Conservation (phyloP, 2,888 invertebrate species). For the Scaeva pyrastri region DNA sequence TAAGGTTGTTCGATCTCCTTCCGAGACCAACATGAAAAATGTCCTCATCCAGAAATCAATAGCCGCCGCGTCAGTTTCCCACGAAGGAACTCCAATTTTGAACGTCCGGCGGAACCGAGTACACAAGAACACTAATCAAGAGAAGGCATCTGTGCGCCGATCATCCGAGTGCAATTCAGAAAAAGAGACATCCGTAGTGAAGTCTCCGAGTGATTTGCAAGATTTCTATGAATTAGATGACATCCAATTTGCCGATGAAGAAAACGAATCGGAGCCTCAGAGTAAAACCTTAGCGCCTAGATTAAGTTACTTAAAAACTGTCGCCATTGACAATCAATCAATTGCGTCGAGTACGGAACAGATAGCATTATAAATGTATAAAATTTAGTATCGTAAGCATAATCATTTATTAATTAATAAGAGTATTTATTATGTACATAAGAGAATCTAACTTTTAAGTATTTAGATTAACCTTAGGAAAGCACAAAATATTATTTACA, state of each 20-base stretch:
- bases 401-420: background rate
- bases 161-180: conserved; percentile 84
- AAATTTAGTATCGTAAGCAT: background rate
- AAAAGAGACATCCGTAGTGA: conserved; percentile 88
- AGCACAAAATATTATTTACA: too few relatives aligned
- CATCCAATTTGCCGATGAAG: conserved; percentile 89
- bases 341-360: conserved; percentile 68
- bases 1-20: conserved; percentile 82
- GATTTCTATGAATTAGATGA: conserved; percentile 87
- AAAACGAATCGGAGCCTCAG: conserved; percentile 60
- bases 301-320: conserved; percentile 66
- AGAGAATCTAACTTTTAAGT: conserved; percentile 50
- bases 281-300: conserved; percentile 57
- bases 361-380: conserved; percentile 51
- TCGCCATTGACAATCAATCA: conserved; percentile 70
- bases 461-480: too few relatives aligned
- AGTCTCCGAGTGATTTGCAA: conserved; percentile 87
- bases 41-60: conserved; percentile 77
- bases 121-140: conserved; percentile 10
- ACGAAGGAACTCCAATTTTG: conserved; percentile 61
- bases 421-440: conserved; percentile 57
- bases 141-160: conserved; percentile 9
- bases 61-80: conserved; percentile 78
- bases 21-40: conserved; percentile 78
- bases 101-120: conserved; percentile 24